A percentile compares a stretch with the other conserved stretches of the same genome.
Conservation (phyloP, 2,797 vertebrate genomes). For the Ibycter americanus region DNA sequence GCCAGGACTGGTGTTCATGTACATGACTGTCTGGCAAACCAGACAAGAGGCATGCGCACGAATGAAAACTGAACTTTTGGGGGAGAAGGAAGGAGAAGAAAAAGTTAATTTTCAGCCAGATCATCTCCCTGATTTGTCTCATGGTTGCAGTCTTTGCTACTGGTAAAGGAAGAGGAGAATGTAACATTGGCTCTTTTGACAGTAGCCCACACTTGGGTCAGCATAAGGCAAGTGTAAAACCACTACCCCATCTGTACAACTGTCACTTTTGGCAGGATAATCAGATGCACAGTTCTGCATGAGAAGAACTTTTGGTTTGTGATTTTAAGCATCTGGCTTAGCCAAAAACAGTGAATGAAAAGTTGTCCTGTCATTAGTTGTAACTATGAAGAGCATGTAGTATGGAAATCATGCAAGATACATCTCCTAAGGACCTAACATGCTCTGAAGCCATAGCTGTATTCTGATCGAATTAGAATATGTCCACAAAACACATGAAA, state of each 20-base stretch:
- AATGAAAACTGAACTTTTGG: background rate
- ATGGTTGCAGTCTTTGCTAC: background rate
- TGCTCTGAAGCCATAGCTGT: background rate
- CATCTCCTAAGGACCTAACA: background rate
- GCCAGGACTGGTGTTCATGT: background rate
- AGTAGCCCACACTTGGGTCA: background rate
- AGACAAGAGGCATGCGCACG: fast-evolving
- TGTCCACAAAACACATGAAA: background rate
- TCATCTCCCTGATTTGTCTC: background rate
- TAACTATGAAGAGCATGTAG: background rate
- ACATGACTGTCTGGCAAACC: background rate
- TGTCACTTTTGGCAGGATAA: background rate
- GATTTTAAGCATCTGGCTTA: background rate
- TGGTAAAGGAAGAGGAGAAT: background rate
- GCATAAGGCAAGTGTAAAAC: background rate
- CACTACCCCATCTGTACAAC: background rate
- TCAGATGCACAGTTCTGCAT: background rate
- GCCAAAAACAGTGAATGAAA: background rate
- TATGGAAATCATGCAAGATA: background rate
- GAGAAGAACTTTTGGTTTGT: background rate
- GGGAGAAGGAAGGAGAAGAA: background rate
- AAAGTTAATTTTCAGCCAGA: background rate
- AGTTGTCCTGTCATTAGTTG: background rate
- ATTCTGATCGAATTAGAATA: background rate
- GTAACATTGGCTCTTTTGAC: background rate